These are phyloP conservation scores for Mythimna lalbum DNA, from an alignment of 2,888 invertebrate species.

Conservation along the genomic window DNA sequence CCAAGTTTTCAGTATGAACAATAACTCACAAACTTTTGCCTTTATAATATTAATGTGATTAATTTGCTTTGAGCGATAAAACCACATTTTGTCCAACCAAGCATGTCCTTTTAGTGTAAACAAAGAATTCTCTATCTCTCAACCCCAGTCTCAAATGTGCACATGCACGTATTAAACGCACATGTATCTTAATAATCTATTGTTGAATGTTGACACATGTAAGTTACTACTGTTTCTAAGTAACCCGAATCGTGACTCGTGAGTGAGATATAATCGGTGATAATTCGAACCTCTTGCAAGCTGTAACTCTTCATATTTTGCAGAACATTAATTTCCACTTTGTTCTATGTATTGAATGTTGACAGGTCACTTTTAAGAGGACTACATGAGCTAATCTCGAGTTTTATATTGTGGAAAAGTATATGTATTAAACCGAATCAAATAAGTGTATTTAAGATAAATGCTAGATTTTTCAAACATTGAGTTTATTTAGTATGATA, in stretches of 20 bases:
- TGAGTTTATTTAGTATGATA: too few species aligned
- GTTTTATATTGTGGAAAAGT: too few species aligned
- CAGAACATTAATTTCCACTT: constrained; percentile 54
- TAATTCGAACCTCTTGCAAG: constrained; percentile 45
- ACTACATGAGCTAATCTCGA: too few species aligned
- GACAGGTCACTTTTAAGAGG: neutral
- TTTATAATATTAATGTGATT: too few species aligned
- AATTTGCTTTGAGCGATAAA: neutral
- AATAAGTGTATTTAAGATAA: too few species aligned
- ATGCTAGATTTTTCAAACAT: too few species aligned
- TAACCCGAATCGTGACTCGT: constrained; percentile 68
- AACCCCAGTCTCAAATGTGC: neutral
- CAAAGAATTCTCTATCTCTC: neutral
- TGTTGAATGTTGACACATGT: constrained; percentile 56
- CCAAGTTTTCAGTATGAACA: too few species aligned
- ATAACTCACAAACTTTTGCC: too few species aligned
- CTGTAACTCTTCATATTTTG: constrained; percentile 66
- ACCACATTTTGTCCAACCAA: neutral
- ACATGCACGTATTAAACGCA: constrained; percentile 24
- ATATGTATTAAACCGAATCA: too few species aligned
- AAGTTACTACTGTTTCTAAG: constrained; percentile 54
- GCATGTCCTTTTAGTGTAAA: neutral
- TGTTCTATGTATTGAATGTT: constrained; percentile 27
- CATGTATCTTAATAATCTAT: constrained; percentile 37
- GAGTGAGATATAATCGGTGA: constrained; percentile 74